These are phyloP conservation scores for Lota lota DNA, from an alignment of 2,113 vertebrate species.

Conservation along the genomic window DNA sequence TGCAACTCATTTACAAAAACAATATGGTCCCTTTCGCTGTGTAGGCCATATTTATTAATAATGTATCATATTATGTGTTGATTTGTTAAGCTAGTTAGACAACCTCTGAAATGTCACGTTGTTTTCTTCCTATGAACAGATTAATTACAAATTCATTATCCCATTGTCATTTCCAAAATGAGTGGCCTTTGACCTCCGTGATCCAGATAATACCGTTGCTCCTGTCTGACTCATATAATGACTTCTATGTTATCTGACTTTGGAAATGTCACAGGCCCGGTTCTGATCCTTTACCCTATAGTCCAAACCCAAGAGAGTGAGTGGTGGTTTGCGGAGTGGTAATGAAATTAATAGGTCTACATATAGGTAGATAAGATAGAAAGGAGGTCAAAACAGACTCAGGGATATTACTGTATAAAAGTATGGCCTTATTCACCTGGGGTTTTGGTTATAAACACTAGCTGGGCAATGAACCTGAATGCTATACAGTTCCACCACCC, in stretches of 20 bases:
- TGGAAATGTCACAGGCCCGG: constrained; percentile 71
- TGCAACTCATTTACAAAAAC: background rate
- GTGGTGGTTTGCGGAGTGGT: constrained; percentile 22
- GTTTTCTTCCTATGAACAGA: constrained; percentile 53
- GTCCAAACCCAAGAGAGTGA: constrained; percentile 7
- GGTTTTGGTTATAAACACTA: too few species aligned
- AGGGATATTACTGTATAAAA: too few species aligned
- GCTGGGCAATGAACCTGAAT: too few species aligned
- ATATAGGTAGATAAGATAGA: background rate
- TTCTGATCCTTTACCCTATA: constrained; percentile 21
- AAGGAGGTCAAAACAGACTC: too few species aligned
- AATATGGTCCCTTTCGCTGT: constrained; percentile 23
- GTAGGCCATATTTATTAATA: constrained; percentile 18
- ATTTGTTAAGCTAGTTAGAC: constrained; percentile 34
- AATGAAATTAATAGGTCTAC: constrained; percentile 12
- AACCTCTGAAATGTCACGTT: constrained; percentile 66
- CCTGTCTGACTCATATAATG: constrained; percentile 51
- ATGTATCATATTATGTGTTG: too few species aligned
- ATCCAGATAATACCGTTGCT: constrained; percentile 55
- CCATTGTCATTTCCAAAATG: constrained; percentile 64
- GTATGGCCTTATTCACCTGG: too few species aligned
- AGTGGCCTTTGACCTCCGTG: constrained; percentile 62
- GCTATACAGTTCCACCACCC: too few species aligned
- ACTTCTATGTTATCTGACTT: constrained; percentile 65
- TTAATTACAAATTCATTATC: constrained; percentile 69